Conservation (phyloP, 2,888 invertebrate genomes). For the Standfussiana lucernea region DNA sequence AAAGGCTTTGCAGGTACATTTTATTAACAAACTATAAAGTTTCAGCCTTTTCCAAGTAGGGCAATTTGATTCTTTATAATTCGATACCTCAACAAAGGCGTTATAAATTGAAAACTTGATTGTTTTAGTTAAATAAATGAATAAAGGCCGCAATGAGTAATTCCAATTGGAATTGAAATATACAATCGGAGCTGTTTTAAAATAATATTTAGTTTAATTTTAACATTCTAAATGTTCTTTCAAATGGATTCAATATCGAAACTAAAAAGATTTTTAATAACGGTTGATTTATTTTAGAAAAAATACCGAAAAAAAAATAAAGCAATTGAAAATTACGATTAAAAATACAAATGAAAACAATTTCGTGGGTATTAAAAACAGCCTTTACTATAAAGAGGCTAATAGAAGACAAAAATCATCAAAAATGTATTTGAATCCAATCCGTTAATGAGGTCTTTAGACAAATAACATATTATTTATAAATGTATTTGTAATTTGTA, state of each 20-base stretch:
- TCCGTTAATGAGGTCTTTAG: too few species aligned
- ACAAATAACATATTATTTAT: too few species aligned
- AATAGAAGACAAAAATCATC: too few species aligned
- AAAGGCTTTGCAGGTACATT: not conserved
- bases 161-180: conserved; percentile 33
- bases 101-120: conserved; percentile 47
- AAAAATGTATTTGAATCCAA: too few species aligned
- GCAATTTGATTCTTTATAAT: conserved; percentile 24
- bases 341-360: not conserved
- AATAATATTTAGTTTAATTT: conserved; percentile 12
- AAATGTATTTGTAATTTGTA: too few species aligned
- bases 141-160: conserved; percentile 18
- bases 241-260: not conserved
- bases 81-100: conserved; percentile 21
- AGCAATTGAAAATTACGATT: too few species aligned
- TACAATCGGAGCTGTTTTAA: conserved; percentile 2
- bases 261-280: not conserved
- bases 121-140: conserved; percentile 41
- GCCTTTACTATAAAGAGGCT: not conserved
- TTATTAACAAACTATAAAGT: conserved; percentile 16
- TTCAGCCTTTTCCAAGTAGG: conserved; percentile 6
- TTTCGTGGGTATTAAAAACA: not conserved
- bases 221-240: not conserved
- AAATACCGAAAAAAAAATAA: not conserved
- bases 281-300: not conserved